Percentiles rank a stretch among this genome's conserved stretches.
Evolutionary conservation across 2,113 vertebrate genomes (phyloP).

Genomic region (Rafetus swinhoei): DNA sequence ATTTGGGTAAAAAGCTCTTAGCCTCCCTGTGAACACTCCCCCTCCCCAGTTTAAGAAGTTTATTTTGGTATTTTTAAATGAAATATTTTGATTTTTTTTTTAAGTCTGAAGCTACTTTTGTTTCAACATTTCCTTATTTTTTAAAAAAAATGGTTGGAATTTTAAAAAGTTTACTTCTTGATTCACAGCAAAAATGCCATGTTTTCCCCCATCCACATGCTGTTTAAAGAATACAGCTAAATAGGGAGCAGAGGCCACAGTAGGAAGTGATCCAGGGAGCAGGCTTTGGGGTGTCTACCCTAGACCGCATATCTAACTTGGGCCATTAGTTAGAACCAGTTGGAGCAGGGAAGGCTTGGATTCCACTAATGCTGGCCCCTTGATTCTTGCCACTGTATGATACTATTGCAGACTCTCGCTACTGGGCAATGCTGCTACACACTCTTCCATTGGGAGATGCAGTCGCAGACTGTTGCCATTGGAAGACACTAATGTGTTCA

Average conservation of each 20-base stretch:
- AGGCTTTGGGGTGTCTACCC: too few relatives aligned
- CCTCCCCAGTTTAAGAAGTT: neutral
- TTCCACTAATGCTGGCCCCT: too few relatives aligned
- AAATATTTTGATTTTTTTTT: neutral
- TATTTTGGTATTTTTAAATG: neutral
- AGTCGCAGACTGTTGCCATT: neutral
- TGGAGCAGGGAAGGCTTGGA: too few relatives aligned
- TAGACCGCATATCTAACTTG: too few relatives aligned
- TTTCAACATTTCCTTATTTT: neutral
- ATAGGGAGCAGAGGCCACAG: too few relatives aligned
- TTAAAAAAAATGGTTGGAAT: neutral
- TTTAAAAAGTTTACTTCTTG: neutral
- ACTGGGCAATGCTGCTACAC: too few relatives aligned
- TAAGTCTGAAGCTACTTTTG: neutral
- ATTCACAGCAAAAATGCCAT: neutral
- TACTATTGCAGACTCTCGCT: too few relatives aligned
- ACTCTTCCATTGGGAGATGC: neutral
- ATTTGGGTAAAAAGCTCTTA: rapidly evolving
- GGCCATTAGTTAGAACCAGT: too few relatives aligned
- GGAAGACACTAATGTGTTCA: neutral
- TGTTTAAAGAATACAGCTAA: too few relatives aligned
- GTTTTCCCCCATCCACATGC: too few relatives aligned
- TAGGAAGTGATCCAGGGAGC: too few relatives aligned
- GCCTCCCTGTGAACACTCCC: neutral
- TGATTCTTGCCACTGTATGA: too few relatives aligned